phyloP scores from a whole-genome alignment of 2,888 invertebrate species.

The Heliconius charithonia region DNA sequence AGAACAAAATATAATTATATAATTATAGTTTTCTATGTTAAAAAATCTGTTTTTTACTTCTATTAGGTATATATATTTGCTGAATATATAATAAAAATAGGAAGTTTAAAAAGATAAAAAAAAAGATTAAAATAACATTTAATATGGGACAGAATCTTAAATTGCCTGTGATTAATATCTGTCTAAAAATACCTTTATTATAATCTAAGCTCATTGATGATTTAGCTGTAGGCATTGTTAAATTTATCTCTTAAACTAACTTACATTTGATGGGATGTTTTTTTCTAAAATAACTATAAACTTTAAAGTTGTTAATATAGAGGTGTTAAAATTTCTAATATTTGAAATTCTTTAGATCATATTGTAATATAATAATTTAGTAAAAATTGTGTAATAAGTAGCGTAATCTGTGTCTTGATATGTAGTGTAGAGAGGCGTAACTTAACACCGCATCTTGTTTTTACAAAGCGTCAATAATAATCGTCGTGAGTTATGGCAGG shows the following conservation, averaged over 20 bases:
- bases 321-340: constrained; percentile 14
- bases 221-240: constrained; percentile 50
- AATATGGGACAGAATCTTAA: background rate
- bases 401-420: background rate
- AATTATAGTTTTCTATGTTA: background rate
- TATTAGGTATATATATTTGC: background rate
- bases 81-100: background rate
- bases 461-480: background rate
- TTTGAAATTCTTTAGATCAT: too few relatives aligned
- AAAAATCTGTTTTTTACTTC: background rate
- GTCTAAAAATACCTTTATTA: constrained; percentile 35
- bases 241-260: constrained; percentile 52
- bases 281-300: constrained; percentile 45
- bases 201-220: constrained; percentile 49
- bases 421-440: background rate
- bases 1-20: background rate
- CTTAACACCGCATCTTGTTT: background rate
- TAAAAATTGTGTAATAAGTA: background rate
- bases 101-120: background rate
- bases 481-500: too few relatives aligned
- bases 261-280: constrained; percentile 44
- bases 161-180: constrained; percentile 1
- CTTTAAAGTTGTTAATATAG: constrained; percentile 38
- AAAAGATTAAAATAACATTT: background rate
- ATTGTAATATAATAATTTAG: too few relatives aligned